phyloP scores from a whole-genome alignment of 2,888 invertebrate genomes.

The Eustalomyia histrio region DNA sequence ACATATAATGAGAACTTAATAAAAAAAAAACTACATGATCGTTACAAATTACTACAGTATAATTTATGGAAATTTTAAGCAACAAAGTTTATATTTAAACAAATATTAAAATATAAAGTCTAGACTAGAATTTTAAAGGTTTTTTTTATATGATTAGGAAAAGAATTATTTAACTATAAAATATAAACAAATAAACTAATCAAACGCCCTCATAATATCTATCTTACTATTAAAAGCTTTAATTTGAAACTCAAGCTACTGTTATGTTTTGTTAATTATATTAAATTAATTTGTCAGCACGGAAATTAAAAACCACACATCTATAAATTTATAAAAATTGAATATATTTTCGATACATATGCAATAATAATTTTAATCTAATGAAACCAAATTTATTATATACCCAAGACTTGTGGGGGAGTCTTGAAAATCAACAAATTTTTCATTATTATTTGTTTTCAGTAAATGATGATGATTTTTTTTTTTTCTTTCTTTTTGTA shows the following conservation, averaged over 20 bases:
- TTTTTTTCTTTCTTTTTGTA: constrained; percentile 7
- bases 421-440: constrained; percentile 14
- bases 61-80: constrained; percentile 64
- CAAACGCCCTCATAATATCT: constrained; percentile 59
- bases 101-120: constrained; percentile 9
- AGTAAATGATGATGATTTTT: constrained; percentile 23
- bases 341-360: constrained; percentile 36
- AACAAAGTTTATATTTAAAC: constrained; percentile 32
- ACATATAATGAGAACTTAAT: background rate
- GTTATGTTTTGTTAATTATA: constrained; percentile 72
- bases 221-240: constrained; percentile 43
- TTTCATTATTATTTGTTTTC: constrained; percentile 28
- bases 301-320: constrained; percentile 68
- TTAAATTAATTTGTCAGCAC: constrained; percentile 75
- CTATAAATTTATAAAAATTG: constrained; percentile 7
- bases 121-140: constrained; percentile 40
- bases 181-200: constrained; percentile 38
- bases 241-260: constrained; percentile 42
- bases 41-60: constrained; percentile 61
- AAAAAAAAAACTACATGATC: constrained; percentile 21
- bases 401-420: constrained; percentile 49
- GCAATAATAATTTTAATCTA: constrained; percentile 26
- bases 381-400: constrained; percentile 22
- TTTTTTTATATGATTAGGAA: constrained; percentile 6
- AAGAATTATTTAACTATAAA: background rate